These are phyloP conservation scores for Lordiphosa fenestrarum DNA, from an alignment of 2,888 invertebrate species.

Conservation along the genomic window DNA sequence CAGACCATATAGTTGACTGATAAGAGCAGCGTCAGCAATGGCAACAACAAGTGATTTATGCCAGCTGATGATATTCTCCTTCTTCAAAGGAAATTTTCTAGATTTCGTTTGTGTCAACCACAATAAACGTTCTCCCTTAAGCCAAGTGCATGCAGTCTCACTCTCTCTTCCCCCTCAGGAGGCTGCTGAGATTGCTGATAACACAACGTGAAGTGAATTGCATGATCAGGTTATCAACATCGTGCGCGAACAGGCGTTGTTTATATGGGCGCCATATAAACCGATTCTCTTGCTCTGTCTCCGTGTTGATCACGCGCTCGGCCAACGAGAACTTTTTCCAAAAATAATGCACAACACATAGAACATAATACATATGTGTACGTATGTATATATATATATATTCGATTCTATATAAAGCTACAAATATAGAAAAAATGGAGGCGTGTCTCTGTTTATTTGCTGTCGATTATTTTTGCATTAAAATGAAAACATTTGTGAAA, in stretches of 20 bases:
- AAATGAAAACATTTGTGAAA: conserved; percentile 19
- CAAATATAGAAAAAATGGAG: conserved; percentile 37
- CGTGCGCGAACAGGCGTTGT: no score
- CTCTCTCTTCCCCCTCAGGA: not conserved
- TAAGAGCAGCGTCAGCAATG: no score
- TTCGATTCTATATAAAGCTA: not conserved
- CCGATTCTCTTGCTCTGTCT: no score
- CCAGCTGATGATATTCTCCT: no score
- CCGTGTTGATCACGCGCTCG: conserved; percentile 3
- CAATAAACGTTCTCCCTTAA: no score
- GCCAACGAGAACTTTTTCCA: not conserved
- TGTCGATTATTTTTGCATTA: conserved; percentile 6
- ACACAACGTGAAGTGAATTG: not conserved
- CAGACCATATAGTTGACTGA: no score
- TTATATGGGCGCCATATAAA: no score
- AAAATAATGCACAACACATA: conserved; percentile 9
- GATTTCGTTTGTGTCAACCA: no score
- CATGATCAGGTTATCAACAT: no score
- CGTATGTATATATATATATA: no score
- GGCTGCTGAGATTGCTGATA: not conserved
- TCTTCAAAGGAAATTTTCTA: no score
- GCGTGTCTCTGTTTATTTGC: conserved; percentile 44
- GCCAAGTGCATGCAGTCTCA: not conserved
- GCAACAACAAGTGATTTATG: no score
- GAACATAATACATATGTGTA: not conserved